Percentiles rank a stretch among this genome's conserved stretches.
phyloP scores from a whole-genome alignment of 2,888 invertebrate genomes.

The Theristus sp. region DNA sequence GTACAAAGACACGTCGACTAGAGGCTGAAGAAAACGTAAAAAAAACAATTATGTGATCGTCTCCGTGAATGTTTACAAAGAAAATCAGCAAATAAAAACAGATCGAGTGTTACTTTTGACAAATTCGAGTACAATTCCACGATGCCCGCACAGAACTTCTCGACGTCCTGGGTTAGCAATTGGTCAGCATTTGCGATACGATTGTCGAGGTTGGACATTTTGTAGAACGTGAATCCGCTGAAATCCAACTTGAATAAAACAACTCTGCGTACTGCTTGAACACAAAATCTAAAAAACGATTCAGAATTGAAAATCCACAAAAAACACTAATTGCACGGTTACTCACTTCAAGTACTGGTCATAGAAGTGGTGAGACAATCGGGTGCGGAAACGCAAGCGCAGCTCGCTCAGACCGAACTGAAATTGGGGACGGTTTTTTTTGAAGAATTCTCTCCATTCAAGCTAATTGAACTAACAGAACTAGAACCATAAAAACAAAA shows the following conservation, averaged over 20 bases:
- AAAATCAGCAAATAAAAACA: no score
- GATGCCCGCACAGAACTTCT: conserved; percentile 85
- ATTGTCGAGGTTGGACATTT: conserved; percentile 83
- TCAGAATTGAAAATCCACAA: not conserved
- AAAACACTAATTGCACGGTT: not conserved
- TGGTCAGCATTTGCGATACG: conserved; percentile 89
- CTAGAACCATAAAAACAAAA: not conserved
- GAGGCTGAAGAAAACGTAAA: conserved; percentile 39
- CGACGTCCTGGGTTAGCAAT: conserved; percentile 80
- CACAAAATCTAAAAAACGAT: not conserved
- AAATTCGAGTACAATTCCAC: conserved; percentile 89
- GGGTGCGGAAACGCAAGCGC: conserved; percentile 69
- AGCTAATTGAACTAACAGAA: conserved; percentile 1
- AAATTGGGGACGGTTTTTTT: no score
- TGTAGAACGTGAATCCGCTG: conserved; percentile 85
- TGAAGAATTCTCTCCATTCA: conserved; percentile 1
- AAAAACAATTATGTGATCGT: not conserved
- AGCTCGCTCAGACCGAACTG: conserved; percentile 76
- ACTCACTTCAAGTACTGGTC: conserved; percentile 76
- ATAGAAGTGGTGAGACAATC: conserved; percentile 66
- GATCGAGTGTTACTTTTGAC: conserved; percentile 59
- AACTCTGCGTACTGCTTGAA: not conserved
- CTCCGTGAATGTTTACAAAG: not conserved
- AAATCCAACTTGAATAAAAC: conserved; percentile 7
- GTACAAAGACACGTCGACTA: conserved; percentile 81